These are phyloP conservation scores for Tachina grossa DNA, from an alignment of 2,888 invertebrate genomes.

Conservation along the genomic window DNA sequence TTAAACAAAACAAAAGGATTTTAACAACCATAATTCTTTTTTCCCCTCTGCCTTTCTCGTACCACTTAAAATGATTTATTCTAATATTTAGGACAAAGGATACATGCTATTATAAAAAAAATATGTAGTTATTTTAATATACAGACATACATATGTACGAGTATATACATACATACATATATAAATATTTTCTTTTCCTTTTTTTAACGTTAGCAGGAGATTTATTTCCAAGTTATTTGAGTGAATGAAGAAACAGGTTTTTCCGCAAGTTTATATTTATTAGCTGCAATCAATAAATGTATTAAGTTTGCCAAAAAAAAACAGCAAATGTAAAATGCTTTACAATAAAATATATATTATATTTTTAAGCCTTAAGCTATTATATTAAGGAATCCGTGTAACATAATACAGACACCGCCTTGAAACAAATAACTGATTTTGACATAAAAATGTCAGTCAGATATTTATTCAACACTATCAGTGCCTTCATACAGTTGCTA, in stretches of 20 bases:
- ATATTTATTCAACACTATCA: background rate
- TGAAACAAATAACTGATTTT: background rate
- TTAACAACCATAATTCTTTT: slow-evolving; percentile 23
- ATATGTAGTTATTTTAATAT: background rate
- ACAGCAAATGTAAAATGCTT: too few relatives aligned
- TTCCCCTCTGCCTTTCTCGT: background rate
- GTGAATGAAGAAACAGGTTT: background rate
- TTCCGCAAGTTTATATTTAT: background rate
- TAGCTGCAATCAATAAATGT: too few relatives aligned
- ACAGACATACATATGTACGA: background rate
- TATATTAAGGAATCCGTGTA: too few relatives aligned
- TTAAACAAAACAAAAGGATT: slow-evolving; percentile 54
- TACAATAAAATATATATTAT: too few relatives aligned
- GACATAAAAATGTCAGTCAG: background rate
- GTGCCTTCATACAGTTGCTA: background rate
- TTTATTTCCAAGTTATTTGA: background rate
- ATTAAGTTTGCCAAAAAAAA: too few relatives aligned
- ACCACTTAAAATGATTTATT: slow-evolving; percentile 22
- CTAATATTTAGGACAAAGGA: slow-evolving; percentile 53
- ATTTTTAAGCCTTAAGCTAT: too few relatives aligned
- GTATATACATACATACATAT: too few relatives aligned
- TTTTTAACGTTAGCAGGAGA: background rate
- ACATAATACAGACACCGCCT: background rate
- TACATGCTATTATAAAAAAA: slow-evolving; percentile 30
- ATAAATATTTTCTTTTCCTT: background rate